phyloP scores from a whole-genome alignment of 2,113 vertebrate species.

The Sula dactylatra region DNA sequence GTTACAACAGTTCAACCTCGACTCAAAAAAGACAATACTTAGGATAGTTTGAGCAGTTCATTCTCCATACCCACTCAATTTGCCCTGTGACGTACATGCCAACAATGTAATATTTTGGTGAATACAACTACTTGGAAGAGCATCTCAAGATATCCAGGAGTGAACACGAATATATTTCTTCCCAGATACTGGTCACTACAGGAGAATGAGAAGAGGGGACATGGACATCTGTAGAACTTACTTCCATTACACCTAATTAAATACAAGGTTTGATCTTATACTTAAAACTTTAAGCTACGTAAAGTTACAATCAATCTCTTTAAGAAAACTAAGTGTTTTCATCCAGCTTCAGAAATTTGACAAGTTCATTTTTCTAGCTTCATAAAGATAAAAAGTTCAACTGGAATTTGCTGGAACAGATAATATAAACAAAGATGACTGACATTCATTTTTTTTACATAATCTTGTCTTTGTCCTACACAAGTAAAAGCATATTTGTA shows the following conservation, averaged over 20 bases:
- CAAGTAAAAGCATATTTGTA: background rate
- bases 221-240: background rate
- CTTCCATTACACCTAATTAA: background rate
- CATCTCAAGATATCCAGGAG: background rate
- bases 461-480: background rate
- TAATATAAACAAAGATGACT: background rate
- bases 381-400: background rate
- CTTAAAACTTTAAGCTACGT: background rate
- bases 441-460: background rate
- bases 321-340: background rate
- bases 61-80: background rate
- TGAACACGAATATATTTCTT: background rate
- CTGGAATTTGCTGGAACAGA: background rate
- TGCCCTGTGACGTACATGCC: background rate
- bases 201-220: background rate
- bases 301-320: background rate
- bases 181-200: fast-evolving
- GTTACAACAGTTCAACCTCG: background rate
- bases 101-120: background rate
- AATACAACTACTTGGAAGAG: background rate
- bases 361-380: background rate
- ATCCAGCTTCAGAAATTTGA: background rate
- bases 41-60: background rate
- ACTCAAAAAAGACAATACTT: background rate
- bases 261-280: background rate